These are phyloP conservation scores for Rhea americana DNA, from an alignment of 2,113 vertebrate species.

Conservation along the genomic window DNA sequence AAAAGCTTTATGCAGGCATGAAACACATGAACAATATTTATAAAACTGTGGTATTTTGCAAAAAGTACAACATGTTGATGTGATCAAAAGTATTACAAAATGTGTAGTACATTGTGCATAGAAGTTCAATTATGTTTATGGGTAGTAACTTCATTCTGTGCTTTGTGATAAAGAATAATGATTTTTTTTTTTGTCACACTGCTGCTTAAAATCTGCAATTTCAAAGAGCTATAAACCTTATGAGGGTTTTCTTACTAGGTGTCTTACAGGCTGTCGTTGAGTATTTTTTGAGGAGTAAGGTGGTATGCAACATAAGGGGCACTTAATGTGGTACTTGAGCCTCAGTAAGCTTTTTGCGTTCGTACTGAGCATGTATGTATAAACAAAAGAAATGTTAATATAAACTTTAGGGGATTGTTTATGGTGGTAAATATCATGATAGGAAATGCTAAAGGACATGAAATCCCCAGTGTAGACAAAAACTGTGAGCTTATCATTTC, in stretches of 20 bases:
- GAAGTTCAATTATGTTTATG: neutral
- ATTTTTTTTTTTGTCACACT: neutral
- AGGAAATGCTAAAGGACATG: neutral
- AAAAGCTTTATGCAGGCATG: conserved; percentile 8
- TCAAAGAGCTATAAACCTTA: neutral
- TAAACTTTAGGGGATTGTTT: neutral
- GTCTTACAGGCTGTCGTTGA: neutral
- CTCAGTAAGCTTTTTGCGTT: neutral
- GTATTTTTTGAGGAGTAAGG: neutral
- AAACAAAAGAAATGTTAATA: neutral
- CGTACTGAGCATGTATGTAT: neutral
- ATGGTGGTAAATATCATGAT: neutral
- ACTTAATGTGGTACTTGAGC: neutral
- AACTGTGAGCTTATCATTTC: neutral
- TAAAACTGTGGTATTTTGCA: neutral
- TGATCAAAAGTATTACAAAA: neutral
- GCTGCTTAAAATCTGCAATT: neutral
- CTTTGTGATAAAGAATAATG: neutral
- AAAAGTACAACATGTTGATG: neutral
- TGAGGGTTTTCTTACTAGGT: neutral
- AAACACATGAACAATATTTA: neutral
- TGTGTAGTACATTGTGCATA: neutral
- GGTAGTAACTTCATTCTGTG: accelerated
- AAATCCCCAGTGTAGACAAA: neutral
- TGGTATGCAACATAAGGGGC: neutral